These are phyloP conservation scores for Lithophane socia DNA, from an alignment of 2,888 invertebrate genomes.

Conservation along the genomic window DNA sequence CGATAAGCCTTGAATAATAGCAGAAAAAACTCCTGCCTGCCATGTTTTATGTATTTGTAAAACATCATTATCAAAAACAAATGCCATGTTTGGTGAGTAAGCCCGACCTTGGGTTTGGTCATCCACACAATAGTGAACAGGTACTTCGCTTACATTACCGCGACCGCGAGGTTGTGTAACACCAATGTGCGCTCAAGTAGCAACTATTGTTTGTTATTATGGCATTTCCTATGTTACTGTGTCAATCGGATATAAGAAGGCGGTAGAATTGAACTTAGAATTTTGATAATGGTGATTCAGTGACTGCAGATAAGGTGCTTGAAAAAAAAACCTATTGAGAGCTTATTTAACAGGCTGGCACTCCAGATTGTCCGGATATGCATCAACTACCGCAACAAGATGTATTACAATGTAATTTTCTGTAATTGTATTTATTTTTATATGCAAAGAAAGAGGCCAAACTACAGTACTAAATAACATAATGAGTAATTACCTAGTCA, in stretches of 20 bases:
- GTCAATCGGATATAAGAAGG: conserved; percentile 21
- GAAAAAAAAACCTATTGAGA: neutral
- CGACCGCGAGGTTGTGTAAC: conserved; percentile 55
- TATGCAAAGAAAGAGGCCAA: neutral
- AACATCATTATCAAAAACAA: conserved; percentile 34
- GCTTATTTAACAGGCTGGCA: neutral
- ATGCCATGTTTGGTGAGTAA: conserved; percentile 55
- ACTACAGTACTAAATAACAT: neutral
- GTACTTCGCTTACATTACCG: conserved; percentile 55
- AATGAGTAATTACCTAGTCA: conserved; percentile 7
- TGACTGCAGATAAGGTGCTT: neutral
- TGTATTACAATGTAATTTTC: neutral
- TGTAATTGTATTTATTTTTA: neutral
- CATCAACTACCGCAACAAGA: neutral
- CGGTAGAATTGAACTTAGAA: conserved; percentile 7
- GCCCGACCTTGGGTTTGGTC: conserved; percentile 67
- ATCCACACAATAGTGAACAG: conserved; percentile 62
- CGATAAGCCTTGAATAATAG: neutral
- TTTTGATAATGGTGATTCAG: conserved; percentile 18
- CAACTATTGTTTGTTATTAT: conserved; percentile 48
- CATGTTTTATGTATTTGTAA: neutral
- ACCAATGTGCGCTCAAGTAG: conserved; percentile 59
- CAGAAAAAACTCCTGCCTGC: neutral
- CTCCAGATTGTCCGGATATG: no score
- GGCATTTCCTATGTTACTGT: conserved; percentile 38